A percentile compares a stretch with the other conserved stretches of the same genome.
Conservation (phyloP, 2,113 vertebrate species). For the Apteryx owenii region DNA sequence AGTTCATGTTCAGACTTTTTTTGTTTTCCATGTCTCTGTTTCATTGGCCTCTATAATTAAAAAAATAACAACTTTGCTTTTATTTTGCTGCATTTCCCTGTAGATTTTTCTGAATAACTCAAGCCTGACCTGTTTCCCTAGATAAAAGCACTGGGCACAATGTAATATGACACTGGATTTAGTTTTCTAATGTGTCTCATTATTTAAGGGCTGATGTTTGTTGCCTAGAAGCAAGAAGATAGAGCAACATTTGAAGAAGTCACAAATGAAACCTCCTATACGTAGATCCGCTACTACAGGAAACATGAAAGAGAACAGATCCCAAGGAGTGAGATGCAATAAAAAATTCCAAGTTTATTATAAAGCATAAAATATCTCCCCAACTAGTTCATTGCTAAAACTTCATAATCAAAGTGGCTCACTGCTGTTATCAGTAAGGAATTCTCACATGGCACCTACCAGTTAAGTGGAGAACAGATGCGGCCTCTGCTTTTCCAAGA, state of each 20-base stretch:
- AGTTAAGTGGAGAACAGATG: constrained; percentile 74
- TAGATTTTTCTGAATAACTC: not conserved
- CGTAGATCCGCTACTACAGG: not conserved
- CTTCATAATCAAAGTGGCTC: not conserved
- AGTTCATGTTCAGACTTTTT: not conserved
- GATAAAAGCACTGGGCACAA: not conserved
- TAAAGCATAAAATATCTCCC: not conserved
- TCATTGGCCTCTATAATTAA: not conserved
- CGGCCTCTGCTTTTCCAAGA: constrained; percentile 80
- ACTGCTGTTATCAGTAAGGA: not conserved
- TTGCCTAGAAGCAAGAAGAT: not conserved
- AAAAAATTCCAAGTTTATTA: not conserved
- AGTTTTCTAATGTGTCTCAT: not conserved
- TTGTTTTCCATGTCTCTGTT: not conserved
- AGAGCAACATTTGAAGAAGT: not conserved
- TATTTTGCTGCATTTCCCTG: not conserved
- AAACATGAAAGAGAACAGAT: not conserved
- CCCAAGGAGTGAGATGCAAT: not conserved
- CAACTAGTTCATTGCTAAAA: not conserved
- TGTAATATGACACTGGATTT: not conserved
- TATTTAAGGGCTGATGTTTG: not conserved
- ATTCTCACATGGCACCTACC: constrained; percentile 69
- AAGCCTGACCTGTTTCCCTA: not conserved
- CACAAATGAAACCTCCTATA: not conserved
- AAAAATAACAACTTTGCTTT: not conserved